phyloP scores from a whole-genome alignment of 1,140 invertebrate species.

The Acromyrmex echinatior region DNA sequence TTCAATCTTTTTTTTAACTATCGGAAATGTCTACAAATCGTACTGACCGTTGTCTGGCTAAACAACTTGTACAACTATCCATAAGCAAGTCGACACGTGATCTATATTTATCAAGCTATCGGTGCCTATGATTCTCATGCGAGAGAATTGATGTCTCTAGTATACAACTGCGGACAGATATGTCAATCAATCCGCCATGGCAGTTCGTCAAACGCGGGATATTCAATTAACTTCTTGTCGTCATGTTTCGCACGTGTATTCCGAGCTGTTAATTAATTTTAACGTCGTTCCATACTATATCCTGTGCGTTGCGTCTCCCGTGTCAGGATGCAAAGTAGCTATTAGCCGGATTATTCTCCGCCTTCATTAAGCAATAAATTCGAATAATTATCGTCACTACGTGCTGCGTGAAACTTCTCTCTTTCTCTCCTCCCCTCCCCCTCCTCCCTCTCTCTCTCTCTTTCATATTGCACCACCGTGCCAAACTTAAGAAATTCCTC shows the following conservation, averaged over 20 bases:
- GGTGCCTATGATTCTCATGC: neutral
- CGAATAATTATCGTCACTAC: slow-evolving; percentile 72
- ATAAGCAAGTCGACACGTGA: neutral
- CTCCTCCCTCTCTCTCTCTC: too few species aligned
- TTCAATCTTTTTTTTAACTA: too few species aligned
- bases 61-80: neutral
- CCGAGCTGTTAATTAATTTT: slow-evolving; percentile 70
- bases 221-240: slow-evolving; percentile 72
- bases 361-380: slow-evolving; percentile 72
- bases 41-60: too few species aligned
- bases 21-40: too few species aligned
- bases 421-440: neutral
- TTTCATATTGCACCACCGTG: neutral
- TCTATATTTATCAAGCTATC: neutral
- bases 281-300: slow-evolving; percentile 23
- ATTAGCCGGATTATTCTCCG: slow-evolving; percentile 68
- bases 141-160: neutral
- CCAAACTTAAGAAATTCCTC: slow-evolving; percentile 19
- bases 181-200: slow-evolving; percentile 3
- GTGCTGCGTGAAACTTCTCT: neutral
- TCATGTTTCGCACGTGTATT: slow-evolving; percentile 31
- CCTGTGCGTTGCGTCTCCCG: slow-evolving; percentile 27
- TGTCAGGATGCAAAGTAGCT: slow-evolving; percentile 73
- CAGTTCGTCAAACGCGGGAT: slow-evolving; percentile 52
- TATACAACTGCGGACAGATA: slow-evolving; percentile 28